Conservation (phyloP, 2,888 invertebrate genomes). For the Thereva unica region DNA sequence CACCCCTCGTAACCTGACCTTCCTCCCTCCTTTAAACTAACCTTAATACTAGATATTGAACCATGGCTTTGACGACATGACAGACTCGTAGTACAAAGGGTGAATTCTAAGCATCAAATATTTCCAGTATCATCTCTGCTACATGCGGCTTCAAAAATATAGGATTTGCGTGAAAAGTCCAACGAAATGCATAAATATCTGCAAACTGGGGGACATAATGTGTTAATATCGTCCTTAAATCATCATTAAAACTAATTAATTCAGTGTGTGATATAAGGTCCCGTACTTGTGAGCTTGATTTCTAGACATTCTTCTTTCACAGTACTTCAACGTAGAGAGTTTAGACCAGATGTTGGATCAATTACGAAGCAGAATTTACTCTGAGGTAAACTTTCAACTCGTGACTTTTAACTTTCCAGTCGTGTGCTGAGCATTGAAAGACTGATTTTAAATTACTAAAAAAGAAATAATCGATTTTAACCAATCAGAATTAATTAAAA, state of each 20-base stretch:
- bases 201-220: too few relatives aligned
- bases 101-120: too few relatives aligned
- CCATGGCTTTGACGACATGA: too few relatives aligned
- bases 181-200: too few relatives aligned
- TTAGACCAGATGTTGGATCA: conserved; percentile 48
- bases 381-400: conserved; percentile 45
- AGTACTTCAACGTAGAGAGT: conserved; percentile 47
- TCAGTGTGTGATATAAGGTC: background rate
- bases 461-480: background rate
- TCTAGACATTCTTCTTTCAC: conserved; percentile 39
- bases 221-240: background rate
- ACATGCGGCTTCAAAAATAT: too few relatives aligned
- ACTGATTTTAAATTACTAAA: background rate
- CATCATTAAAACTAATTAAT: background rate
- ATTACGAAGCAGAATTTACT: conserved; percentile 48
- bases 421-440: background rate
- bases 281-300: background rate
- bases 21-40: too few relatives aligned
- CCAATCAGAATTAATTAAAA: too few relatives aligned
- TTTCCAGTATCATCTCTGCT: too few relatives aligned
- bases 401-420: background rate
- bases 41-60: too few relatives aligned
- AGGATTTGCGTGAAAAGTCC: too few relatives aligned
- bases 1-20: too few relatives aligned
- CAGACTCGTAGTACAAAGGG: too few relatives aligned